A percentile compares a stretch with the other conserved stretches of the same genome.
Evolutionary conservation across 2,797 vertebrate genomes (phyloP).

Genomic region (Microcaecilia unicolor): DNA sequence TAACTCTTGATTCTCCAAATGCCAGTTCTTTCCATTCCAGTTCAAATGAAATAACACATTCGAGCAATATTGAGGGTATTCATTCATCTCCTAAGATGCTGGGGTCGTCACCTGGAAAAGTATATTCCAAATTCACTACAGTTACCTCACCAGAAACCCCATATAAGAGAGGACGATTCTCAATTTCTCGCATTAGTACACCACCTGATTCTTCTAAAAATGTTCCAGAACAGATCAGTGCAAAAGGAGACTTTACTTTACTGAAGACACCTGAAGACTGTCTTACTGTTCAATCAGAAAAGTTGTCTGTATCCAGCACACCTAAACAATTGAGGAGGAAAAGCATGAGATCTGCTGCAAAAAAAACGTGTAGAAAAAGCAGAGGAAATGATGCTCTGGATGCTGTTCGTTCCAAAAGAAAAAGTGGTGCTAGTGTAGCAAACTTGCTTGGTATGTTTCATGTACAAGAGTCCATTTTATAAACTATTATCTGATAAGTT

Average conservation of each 20-base stretch:
- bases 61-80: no score
- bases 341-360: constrained; percentile 29
- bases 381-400: constrained; percentile 49
- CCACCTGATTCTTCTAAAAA: constrained; percentile 42
- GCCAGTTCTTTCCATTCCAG: no score
- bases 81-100: no score
- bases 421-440: constrained; percentile 73
- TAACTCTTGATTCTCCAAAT: no score
- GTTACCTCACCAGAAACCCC: constrained; percentile 15
- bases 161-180: constrained; percentile 58
- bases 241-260: neutral
- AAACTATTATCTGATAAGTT: accelerated
- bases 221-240: accelerated
- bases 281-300: accelerated
- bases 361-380: constrained; percentile 22
- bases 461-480: accelerated
- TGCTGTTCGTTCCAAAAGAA: constrained; percentile 48
- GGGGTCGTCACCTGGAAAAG: no score
- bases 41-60: no score
- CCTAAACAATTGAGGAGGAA: constrained; percentile 36
- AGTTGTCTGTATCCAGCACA: neutral
- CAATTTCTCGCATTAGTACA: constrained; percentile 52
- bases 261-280: neutral
- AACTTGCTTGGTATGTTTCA: constrained; percentile 72
- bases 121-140: accelerated